Conservation (phyloP, 2,113 vertebrate species). For the Sorex araneus region DNA sequence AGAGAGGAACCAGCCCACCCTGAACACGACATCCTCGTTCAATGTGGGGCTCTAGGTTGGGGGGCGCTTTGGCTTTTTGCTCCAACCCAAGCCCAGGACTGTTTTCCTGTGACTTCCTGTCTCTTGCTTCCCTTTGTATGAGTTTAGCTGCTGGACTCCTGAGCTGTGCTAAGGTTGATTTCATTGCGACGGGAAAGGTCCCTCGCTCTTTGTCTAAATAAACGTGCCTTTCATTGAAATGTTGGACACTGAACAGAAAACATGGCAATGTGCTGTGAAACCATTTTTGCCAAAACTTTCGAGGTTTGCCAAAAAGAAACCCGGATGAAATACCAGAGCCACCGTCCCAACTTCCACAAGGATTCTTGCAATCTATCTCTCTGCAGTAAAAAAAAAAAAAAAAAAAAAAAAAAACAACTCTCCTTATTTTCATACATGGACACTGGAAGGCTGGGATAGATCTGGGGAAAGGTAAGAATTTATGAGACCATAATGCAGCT, state of each 20-base stretch:
- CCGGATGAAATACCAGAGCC: not conserved
- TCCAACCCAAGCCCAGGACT: too few species aligned
- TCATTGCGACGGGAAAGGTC: not conserved
- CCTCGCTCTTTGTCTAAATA: not conserved
- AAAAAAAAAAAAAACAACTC: too few species aligned
- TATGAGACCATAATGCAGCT: not conserved
- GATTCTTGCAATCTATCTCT: not conserved
- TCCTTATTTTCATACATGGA: not conserved
- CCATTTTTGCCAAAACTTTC: not conserved
- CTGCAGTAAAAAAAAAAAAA: too few species aligned
- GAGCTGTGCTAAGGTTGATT: not conserved
- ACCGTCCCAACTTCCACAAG: not conserved
- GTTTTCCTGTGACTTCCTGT: too few species aligned
- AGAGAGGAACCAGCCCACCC: too few species aligned
- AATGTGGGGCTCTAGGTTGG: too few species aligned
- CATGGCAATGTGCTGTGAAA: slow-evolving; percentile 2
- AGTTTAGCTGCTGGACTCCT: not conserved
- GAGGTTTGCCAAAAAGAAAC: not conserved
- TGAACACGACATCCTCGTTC: too few species aligned
- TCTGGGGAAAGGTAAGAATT: not conserved
- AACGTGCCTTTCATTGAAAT: not conserved
- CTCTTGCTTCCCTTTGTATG: too few species aligned
- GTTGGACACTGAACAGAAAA: slow-evolving; percentile 12
- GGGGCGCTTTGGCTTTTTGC: too few species aligned
- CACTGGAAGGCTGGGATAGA: not conserved